phyloP scores from a whole-genome alignment of 2,797 vertebrate genomes.

The Lepidocolaptes lacrymiger region DNA sequence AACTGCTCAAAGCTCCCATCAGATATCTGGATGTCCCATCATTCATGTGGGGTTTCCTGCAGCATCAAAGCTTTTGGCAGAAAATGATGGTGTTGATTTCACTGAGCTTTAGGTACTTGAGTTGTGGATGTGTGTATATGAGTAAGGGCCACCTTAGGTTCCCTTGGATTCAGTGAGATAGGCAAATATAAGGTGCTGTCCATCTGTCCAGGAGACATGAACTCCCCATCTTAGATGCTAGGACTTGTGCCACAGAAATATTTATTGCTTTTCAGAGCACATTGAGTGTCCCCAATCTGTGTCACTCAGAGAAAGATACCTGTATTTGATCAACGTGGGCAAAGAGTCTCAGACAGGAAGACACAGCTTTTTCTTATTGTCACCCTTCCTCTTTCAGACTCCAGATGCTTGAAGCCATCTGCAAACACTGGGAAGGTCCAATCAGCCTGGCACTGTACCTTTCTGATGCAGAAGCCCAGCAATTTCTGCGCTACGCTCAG shows the following conservation, averaged over 20 bases:
- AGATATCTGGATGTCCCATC: neutral
- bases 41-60: neutral
- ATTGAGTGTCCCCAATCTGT: neutral
- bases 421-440: conserved; percentile 98
- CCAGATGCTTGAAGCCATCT: conserved; percentile 99
- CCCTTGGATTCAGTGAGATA: neutral
- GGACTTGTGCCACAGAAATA: neutral
- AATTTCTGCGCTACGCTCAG: conserved; percentile 97
- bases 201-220: neutral
- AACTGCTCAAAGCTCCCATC: neutral
- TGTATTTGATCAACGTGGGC: neutral
- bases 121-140: neutral
- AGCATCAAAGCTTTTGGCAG: neutral
- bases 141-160: neutral
- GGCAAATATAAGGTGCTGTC: neutral
- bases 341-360: too few relatives aligned
- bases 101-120: neutral
- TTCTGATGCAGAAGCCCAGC: conserved; percentile 96
- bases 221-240: neutral
- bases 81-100: neutral
- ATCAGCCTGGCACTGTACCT: conserved; percentile 97
- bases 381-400: conserved; percentile 80
- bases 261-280: neutral
- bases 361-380: neutral
- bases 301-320: neutral